A percentile compares a stretch with the other conserved stretches of the same genome.
Conservation (phyloP, 2,797 vertebrate species). For the Octomys mimax region DNA sequence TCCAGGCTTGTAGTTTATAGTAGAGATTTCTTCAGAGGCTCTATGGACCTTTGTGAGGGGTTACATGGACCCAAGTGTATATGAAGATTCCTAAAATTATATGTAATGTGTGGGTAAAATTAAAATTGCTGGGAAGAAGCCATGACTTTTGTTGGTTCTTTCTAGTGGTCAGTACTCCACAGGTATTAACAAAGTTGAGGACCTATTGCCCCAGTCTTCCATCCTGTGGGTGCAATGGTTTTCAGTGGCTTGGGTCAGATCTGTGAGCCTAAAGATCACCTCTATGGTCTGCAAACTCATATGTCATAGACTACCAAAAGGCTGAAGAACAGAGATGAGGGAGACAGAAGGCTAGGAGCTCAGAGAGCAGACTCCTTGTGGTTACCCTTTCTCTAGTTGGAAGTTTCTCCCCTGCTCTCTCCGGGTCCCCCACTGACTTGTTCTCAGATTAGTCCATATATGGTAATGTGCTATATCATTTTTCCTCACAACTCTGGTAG, state of each 20-base stretch:
- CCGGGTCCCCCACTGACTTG: not conserved
- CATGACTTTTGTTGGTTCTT: not conserved
- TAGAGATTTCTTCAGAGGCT: not conserved
- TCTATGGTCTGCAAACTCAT: not conserved
- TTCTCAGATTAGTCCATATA: not conserved
- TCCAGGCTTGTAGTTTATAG: too few relatives aligned
- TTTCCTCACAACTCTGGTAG: not conserved
- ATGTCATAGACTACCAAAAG: not conserved
- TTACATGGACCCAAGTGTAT: rapidly evolving
- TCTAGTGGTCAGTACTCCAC: not conserved
- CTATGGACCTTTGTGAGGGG: not conserved
- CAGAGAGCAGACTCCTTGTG: rapidly evolving
- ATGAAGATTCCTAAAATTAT: not conserved
- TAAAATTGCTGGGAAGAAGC: not conserved
- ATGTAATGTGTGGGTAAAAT: not conserved
- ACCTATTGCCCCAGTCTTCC: not conserved
- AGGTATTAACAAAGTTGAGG: not conserved
- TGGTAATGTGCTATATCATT: not conserved
- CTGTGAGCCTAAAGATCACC: not conserved
- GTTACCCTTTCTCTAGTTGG: not conserved
- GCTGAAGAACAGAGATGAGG: not conserved
- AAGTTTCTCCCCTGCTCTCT: not conserved
- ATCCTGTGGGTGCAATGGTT: not conserved
- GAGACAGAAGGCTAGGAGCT: not conserved
- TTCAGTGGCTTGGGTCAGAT: not conserved